phyloP scores from a whole-genome alignment of 2,797 vertebrate species.

The Gymnopithys bicolor region DNA sequence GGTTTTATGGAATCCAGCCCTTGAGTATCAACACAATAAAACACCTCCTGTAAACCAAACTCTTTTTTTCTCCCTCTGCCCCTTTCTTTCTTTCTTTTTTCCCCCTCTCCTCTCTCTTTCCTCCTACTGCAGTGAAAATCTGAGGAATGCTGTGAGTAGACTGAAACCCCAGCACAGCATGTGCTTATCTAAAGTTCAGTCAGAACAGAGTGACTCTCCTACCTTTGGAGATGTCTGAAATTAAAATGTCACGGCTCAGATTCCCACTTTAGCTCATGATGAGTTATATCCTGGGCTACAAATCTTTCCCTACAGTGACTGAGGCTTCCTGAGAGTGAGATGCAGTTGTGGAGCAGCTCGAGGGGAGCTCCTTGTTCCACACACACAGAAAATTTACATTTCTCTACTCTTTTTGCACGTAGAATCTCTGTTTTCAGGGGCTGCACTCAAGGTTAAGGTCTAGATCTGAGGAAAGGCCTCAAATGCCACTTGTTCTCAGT shows the following conservation, averaged over 20 bases:
- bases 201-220: slow-evolving; percentile 29
- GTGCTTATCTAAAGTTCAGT: slow-evolving; percentile 50
- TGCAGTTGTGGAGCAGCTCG: neutral
- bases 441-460: neutral
- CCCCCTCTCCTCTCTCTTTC: rapidly evolving
- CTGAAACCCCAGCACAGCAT: neutral
- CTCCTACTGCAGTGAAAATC: slow-evolving; percentile 50
- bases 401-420: rapidly evolving
- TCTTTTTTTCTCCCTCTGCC: neutral
- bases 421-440: rapidly evolving
- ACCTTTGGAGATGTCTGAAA: slow-evolving; percentile 7
- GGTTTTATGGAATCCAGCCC: slow-evolving; percentile 58
- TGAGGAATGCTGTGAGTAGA: slow-evolving; percentile 53
- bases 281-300: slow-evolving; percentile 16
- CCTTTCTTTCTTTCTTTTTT: neutral
- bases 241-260: slow-evolving; percentile 13
- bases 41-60: slow-evolving; percentile 45
- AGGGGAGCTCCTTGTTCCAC: neutral
- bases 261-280: neutral
- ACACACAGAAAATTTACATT: rapidly evolving
- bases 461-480: neutral
- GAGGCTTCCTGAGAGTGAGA: neutral
- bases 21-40: slow-evolving; percentile 61
- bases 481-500: neutral
- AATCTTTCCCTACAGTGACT: neutral